Base-by-base conservation (phyloP, 2,797 vertebrate genomes). In the Steatocranus sp. region DNA sequence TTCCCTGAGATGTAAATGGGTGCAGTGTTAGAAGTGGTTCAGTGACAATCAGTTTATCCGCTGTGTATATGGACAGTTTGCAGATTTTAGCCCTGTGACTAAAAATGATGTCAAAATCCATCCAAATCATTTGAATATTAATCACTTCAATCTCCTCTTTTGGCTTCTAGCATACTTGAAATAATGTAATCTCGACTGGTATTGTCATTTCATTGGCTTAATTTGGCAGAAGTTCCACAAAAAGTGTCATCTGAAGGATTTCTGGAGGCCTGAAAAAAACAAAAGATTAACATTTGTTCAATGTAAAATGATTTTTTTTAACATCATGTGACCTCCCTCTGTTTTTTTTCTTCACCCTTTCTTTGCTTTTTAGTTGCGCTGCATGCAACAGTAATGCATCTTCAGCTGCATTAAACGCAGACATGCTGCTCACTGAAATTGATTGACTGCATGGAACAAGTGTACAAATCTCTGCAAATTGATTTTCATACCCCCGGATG, bases 381-480 rank as follows among this genome's bases (percentile, higher is more conserved):
- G 66, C 15, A 73, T n/a, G 25, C 25, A 73, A 48, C 10, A 9
- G 41, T 63, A 82, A 76, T 61, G 43, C 25, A 46, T 34, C 68
- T 50, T 53, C 18, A 36, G 11, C 54, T 54, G 48, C 79, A 63
- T 70, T 34, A 27, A 41, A 75, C 8, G 77, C 63, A 73, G 66
- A 79, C 17, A 18, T 46, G 56, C 27, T 11, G 78, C 48, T 81
- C 53, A 14, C 70, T 53, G 23, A 56, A 61, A 83, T 43, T 25
- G 68, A 85, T 49, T 75, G 34, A 34, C 58, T 32, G 53, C 63
- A 77, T 75, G 61, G 51, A 46, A 81, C 23, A 75, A 32, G 27
- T 80, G 76, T 80, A 48, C 80, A 61, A 78, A 76, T 83, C 81
- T 70, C 83, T 89, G 78, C 68, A 85, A 70, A 82, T 58, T 82